Conservation (phyloP, 1,140 invertebrate genomes). For the Coelopa frigida region DNA sequence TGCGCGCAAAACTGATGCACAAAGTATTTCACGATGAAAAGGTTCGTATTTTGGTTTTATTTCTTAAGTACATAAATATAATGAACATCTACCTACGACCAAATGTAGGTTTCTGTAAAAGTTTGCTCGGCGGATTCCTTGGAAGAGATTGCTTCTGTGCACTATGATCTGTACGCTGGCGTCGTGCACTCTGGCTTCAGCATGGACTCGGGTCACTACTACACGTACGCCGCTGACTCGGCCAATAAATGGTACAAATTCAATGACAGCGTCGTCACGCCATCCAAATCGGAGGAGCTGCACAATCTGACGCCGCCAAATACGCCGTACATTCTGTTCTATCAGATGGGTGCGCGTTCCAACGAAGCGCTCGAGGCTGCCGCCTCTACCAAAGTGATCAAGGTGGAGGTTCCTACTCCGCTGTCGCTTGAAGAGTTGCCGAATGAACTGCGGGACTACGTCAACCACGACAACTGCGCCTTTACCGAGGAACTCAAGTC, state of each 20-base stretch:
- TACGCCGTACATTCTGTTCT: conserved; percentile 79
- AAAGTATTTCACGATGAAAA: conserved; percentile 57
- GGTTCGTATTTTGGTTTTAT: conserved; percentile 13
- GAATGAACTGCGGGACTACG: conserved; percentile 27
- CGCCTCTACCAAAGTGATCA: conserved; percentile 20
- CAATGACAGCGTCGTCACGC: conserved; percentile 66
- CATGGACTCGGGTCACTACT: conserved; percentile 80
- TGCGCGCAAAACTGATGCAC: conserved; percentile 66
- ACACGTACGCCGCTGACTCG: conserved; percentile 67
- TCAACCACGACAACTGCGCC: conserved; percentile 32
- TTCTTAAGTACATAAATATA: conserved; percentile 7
- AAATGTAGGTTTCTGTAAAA: conserved; percentile 45
- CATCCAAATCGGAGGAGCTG: conserved; percentile 55
- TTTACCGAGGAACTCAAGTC: conserved; percentile 29
- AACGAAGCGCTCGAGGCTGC: conserved; percentile 19
- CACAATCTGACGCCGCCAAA: conserved; percentile 58
- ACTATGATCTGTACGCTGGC: conserved; percentile 68
- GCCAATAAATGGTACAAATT: conserved; percentile 73
- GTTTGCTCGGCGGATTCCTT: conserved; percentile 32
- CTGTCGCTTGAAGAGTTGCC: conserved; percentile 33
- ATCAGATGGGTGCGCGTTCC: conserved; percentile 46
- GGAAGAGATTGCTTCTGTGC: conserved; percentile 37
- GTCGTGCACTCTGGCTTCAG: conserved; percentile 76
- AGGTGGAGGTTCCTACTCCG: conserved; percentile 23
- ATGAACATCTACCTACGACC: background rate